Evolutionary conservation across 2,797 vertebrate species (phyloP), one percentile per base, ranked within the genome.

Genomic region (Oreochromis mossambicus): DNA sequence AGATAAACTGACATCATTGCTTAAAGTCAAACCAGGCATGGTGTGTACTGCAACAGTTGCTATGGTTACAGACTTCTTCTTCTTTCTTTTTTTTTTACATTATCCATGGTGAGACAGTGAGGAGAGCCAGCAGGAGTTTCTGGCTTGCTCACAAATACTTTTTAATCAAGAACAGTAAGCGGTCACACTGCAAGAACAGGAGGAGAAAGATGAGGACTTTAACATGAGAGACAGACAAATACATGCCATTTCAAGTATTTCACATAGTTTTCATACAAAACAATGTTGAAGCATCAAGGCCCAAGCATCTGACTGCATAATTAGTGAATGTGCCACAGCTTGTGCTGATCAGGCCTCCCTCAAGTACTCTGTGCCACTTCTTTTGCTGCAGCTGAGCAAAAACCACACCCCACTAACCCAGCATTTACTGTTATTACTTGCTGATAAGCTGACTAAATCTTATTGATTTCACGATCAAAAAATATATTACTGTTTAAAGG

Each of bases 61-160:
- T 56, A 56, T 10, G 26, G 38, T 79, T 79, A 48, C 26, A 50
- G 70, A 75, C 11, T n/a, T 9, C 21, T 24, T 68, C 12, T 12
- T 21, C 6, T 19, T 50, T 19, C 3, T 36, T 19, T 4, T 6
- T 0, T 0, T 2, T 5, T 5, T 36, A n/a, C 19, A 78, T 48
- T 48, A 32, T 61, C 38, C 38, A 55, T 58, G 21, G 54, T 78
- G 21, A 58, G 52, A 78, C 54, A 48, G 54, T 26, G 24, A 21
- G 54, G 7, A 61, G 29, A 61, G 52, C 41, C 54, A 78, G 41
- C 55, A 43, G 7, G 54, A 79, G 41, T 46, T 43, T n/a, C 77
- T 19, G 54, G 36, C 6, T 56, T 75, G 26, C 1, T 50, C 10
- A 75, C 43, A 50, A 73, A 32, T 50, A 5, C 26, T 13, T 75